These are phyloP conservation scores for Saccostrea glomerata DNA, from an alignment of 1,140 invertebrate species.

Conservation along the genomic window DNA sequence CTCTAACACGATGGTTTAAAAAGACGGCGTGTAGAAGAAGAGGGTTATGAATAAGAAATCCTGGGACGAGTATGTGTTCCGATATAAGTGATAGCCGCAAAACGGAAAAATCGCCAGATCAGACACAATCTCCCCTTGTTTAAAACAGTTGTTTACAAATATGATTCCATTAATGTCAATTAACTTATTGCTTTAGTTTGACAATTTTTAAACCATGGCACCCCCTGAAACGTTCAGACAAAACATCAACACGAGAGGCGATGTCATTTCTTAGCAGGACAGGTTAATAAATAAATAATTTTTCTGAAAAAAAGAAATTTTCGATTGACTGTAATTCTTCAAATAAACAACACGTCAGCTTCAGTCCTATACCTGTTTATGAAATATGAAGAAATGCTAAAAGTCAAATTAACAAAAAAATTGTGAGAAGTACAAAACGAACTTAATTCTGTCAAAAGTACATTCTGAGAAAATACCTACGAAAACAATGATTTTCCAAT, in stretches of 20 bases:
- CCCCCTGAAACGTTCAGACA: not conserved
- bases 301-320: no score
- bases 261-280: no score
- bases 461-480: no score
- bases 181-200: constrained; percentile 20
- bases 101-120: not conserved
- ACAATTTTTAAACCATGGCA: not conserved
- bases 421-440: no score
- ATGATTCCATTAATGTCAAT: constrained; percentile 35
- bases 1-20: constrained; percentile 34
- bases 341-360: no score
- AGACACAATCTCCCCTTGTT: constrained; percentile 2
- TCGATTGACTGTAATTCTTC: no score
- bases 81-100: not conserved
- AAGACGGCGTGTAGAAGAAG: not conserved
- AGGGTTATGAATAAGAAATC: constrained; percentile 22
- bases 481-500: no score
- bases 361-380: no score
- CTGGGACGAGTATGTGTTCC: not conserved
- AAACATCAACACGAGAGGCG: not conserved
- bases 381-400: no score
- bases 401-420: no score
- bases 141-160: constrained; percentile 28
- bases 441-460: no score
- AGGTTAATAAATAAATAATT: no score